These are phyloP conservation scores for Anolis carolinensis DNA, from an alignment of 2,113 vertebrate species.

Conservation along the genomic window DNA sequence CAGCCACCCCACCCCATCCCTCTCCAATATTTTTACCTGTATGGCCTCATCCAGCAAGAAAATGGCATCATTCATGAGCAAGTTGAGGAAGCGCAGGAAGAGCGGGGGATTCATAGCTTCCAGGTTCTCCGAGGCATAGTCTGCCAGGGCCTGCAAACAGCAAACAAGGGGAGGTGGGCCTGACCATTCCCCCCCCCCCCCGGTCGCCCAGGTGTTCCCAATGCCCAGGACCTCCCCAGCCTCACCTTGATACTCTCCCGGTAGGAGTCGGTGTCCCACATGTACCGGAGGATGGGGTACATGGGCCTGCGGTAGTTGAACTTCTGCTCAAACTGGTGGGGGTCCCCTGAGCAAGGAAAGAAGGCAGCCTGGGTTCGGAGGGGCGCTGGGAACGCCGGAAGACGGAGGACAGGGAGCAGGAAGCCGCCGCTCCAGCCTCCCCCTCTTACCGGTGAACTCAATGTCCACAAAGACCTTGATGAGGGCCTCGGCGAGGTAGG, in stretches of 20 bases:
- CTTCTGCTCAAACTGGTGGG: slow-evolving; percentile 99
- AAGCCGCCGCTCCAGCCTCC: not conserved
- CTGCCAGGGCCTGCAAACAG: slow-evolving; percentile 83
- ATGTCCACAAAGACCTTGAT: slow-evolving; percentile 98
- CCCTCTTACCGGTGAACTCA: slow-evolving; percentile 90
- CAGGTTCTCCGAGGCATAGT: slow-evolving; percentile 93
- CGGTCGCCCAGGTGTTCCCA: accelerated
- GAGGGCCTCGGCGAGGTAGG: slow-evolving; percentile 91
- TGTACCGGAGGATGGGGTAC: slow-evolving; percentile 97
- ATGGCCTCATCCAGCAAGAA: slow-evolving; percentile 98
- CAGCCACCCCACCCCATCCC: not conserved
- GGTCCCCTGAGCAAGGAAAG: slow-evolving; percentile 82
- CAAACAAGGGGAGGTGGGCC: not conserved
- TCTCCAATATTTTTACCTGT: slow-evolving; percentile 80
- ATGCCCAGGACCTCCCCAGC: not conserved
- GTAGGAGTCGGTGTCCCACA: slow-evolving; percentile 92
- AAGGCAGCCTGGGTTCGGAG: not conserved
- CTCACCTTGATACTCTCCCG: slow-evolving; percentile 92
- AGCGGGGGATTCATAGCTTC: slow-evolving; percentile 97
- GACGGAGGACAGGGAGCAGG: accelerated
- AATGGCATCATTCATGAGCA: slow-evolving; percentile 97
- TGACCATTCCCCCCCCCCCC: not conserved
- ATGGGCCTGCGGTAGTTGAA: slow-evolving; percentile 99
- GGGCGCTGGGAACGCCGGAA: not conserved
- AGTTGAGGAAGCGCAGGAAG: slow-evolving; percentile 93